Base-by-base conservation (phyloP, 2,113 vertebrate genomes). In the Odocoileus virginianus region DNA sequence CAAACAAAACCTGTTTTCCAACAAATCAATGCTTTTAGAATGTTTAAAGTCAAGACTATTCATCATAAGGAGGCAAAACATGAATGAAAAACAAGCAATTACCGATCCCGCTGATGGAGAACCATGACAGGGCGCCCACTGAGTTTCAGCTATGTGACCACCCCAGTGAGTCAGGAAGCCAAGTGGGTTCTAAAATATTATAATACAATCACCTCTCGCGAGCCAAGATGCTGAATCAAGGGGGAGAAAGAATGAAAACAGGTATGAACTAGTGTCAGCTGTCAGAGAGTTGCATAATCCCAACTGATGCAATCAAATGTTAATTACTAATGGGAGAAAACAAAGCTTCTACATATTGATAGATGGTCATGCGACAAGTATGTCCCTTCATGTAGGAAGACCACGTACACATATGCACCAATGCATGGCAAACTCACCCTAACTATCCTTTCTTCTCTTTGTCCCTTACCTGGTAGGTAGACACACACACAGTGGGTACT, bases 181-280 rank as follows among this genome's bases (percentile, higher is more conserved):
- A 11, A 45, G 79, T 0, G 13, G 67, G 74, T 71, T 94, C 95
- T 47, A 2, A 90, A 81, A 54, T 2, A 4, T 55, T 78, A 8
- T 4, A 54, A 92, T 64, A 71, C 57, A 60, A n/a, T 60, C 85
- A 7, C 78, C 83, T 67, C 54, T 84, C 17, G 0, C 57, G 74
- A 86, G 61, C 58, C 84, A 95, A 98, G 90, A 52, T 52, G 81
- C 7, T 94, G 95, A 97, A 87, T 67, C 93, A 90, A 92, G 27
- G 43, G 17, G 33, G 92, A 91, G 74, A 87, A 85, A 36, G 95
- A 89, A 97, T 15, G 94, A 33, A 30, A 60, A 88, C 96, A 84
- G 96, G 89, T 52, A 98, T 21, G 61, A 97, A 97, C 91, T 23
- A 5, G 50, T 36, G 61, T 81, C 89, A 88, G 55, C 81, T 96